These are phyloP conservation scores for Marisa cornuarietis DNA, from an alignment of 1,140 invertebrate genomes.

Conservation along the genomic window DNA sequence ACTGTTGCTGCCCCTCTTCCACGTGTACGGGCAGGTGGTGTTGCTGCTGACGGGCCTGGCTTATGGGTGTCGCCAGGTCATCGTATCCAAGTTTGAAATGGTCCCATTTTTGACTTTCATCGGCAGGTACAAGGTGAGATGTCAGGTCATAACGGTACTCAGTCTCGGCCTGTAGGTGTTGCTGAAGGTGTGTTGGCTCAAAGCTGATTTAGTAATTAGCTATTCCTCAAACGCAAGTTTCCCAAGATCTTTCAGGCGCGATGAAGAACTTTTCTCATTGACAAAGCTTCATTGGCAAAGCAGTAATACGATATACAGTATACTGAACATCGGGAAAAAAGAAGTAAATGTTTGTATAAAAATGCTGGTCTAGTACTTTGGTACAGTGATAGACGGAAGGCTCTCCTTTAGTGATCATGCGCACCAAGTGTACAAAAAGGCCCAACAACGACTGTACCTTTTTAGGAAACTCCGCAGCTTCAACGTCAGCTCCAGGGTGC, in stretches of 20 bases:
- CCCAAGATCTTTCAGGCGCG: no score
- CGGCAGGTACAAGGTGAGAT: slow-evolving; percentile 71
- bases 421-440: no score
- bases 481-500: no score
- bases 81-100: slow-evolving; percentile 78
- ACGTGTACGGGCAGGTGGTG: slow-evolving; percentile 78
- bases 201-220: background rate
- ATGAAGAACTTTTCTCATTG: no score
- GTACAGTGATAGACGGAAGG: no score
- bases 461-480: no score
- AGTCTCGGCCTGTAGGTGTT: background rate
- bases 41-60: slow-evolving; percentile 63
- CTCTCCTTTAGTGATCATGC: no score
- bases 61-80: slow-evolving; percentile 74
- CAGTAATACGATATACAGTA: background rate
- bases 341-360: background rate
- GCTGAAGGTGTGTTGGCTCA: background rate
- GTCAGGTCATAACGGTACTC: no score
- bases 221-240: no score
- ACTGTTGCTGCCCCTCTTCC: slow-evolving; percentile 81
- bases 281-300: background rate
- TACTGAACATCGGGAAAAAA: background rate
- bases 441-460: no score
- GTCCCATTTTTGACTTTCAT: slow-evolving; percentile 73
- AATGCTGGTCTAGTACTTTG: no score